Evolutionary conservation across 2,888 invertebrate genomes (phyloP).

Genomic region (Cepaea hortensis): DNA sequence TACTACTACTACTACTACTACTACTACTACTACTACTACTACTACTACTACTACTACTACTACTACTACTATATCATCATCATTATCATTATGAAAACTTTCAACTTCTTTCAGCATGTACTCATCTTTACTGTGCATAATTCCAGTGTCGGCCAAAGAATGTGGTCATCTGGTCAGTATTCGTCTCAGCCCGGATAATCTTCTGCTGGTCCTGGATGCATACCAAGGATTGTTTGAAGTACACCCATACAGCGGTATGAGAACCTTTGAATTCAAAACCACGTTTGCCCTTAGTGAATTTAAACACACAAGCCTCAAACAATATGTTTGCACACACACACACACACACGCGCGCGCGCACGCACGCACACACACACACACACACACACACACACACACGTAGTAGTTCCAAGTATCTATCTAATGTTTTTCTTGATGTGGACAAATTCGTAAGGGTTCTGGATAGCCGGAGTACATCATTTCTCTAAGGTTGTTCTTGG

Average conservation of each 20-base stretch:
- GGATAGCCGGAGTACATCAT: no score
- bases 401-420: background rate
- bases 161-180: constrained; percentile 34
- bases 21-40: background rate
- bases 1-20: background rate
- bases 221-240: constrained; percentile 36
- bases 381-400: constrained; percentile 32
- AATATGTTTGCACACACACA: background rate
- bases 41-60: background rate
- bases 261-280: background rate
- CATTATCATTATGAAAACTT: no score
- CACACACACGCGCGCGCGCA: constrained; percentile 15
- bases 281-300: background rate
- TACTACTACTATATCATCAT: background rate
- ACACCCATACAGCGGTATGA: constrained; percentile 21
- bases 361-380: constrained; percentile 17
- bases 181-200: constrained; percentile 18
- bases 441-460: no score
- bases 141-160: constrained; percentile 4
- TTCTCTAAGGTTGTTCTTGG: no score
- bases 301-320: no score
- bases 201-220: constrained; percentile 26
- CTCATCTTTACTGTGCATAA: no score
- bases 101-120: background rate
- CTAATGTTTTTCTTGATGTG: no score